Percentiles rank a stretch among this genome's conserved stretches.
Conservation (phyloP, 92 coral and sea anemone genomes). For the Blastomussa wellsi region DNA sequence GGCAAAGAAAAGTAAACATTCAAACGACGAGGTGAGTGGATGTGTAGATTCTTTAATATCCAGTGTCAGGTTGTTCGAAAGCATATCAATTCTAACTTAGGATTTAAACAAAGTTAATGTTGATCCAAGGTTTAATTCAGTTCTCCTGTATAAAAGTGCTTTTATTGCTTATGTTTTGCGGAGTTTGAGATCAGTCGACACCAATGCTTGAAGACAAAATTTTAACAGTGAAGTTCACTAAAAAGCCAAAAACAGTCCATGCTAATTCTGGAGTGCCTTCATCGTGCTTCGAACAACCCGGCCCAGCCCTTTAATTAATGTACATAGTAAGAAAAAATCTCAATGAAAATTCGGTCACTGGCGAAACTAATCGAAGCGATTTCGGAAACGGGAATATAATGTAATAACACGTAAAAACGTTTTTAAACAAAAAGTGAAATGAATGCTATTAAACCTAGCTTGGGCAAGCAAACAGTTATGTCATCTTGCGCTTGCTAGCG, state of each 20-base stretch:
- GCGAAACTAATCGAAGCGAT: not conserved
- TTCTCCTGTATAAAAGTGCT: no score
- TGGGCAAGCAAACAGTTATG: no score
- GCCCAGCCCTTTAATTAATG: not conserved
- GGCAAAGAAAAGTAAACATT: constrained; percentile 2
- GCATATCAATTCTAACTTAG: not conserved
- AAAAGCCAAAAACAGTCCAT: not conserved
- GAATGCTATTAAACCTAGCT: no score
- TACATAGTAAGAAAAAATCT: not conserved
- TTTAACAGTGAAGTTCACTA: not conserved
- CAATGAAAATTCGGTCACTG: not conserved
- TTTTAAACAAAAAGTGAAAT: no score
- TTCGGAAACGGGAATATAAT: constrained; percentile 1
- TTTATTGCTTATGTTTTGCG: no score
- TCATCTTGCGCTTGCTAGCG: no score
- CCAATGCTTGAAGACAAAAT: no score
- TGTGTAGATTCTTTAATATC: not conserved
- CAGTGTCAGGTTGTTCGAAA: not conserved
- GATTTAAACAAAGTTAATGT: no score
- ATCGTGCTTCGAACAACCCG: not conserved
- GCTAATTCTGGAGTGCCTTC: not conserved
- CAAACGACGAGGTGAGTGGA: not conserved
- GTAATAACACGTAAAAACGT: no score
- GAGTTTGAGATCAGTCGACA: no score
- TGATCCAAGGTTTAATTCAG: no score